Evolutionary conservation across 2,888 invertebrate genomes (phyloP).

Genomic region (Julus scandinavius): DNA sequence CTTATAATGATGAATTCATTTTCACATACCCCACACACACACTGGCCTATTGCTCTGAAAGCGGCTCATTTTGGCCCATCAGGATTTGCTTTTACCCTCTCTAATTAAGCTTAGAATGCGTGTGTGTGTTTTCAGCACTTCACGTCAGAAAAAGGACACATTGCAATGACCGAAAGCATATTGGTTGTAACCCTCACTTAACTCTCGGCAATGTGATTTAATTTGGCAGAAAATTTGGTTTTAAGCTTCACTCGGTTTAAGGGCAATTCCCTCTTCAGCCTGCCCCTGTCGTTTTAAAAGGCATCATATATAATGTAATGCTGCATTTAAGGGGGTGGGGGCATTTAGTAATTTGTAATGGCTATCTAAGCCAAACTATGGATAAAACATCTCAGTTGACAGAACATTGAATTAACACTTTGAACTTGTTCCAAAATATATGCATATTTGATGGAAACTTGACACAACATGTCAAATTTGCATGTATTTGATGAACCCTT

Average conservation of each 20-base stretch:
- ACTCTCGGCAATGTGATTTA: neutral
- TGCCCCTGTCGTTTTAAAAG: neutral
- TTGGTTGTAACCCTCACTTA: conserved; percentile 21
- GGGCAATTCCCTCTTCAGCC: neutral
- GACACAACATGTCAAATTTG: too few relatives aligned
- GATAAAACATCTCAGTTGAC: too few relatives aligned
- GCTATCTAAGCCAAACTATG: too few relatives aligned
- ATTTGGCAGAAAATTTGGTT: conserved; percentile 43
- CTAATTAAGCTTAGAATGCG: conserved; percentile 39
- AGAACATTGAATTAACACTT: too few relatives aligned
- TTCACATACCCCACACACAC: conserved; percentile 22
- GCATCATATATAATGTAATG: neutral
- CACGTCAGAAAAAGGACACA: conserved; percentile 3
- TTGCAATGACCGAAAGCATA: conserved; percentile 45
- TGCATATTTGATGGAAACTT: too few relatives aligned
- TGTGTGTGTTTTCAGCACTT: conserved; percentile 1
- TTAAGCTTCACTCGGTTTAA: conserved; percentile 20
- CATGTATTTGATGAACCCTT: too few relatives aligned
- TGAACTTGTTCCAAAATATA: too few relatives aligned
- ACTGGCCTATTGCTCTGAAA: conserved; percentile 6
- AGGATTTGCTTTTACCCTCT: conserved; percentile 15
- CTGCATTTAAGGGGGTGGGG: neutral
- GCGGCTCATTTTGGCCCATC: conserved; percentile 27
- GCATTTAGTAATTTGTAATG: neutral
- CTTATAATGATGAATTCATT: conserved; percentile 44